Percentiles rank a stretch among this genome's conserved stretches.
These are phyloP conservation scores for Pterocles gutturalis DNA, from an alignment of 2,113 vertebrate species.

Conservation along the genomic window DNA sequence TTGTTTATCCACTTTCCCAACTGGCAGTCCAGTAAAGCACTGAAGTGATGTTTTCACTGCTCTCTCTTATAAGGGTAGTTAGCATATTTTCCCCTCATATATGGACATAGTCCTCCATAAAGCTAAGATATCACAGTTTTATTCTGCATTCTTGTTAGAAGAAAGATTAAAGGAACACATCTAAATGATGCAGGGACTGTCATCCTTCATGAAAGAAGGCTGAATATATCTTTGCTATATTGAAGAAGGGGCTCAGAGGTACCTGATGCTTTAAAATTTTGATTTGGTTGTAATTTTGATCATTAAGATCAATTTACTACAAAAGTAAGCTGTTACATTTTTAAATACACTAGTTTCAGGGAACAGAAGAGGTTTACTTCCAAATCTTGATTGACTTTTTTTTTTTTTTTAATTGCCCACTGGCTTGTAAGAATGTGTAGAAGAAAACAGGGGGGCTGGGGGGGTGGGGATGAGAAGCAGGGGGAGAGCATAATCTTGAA, in stretches of 20 bases:
- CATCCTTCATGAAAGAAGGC: background rate
- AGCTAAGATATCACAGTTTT: background rate
- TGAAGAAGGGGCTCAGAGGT: background rate
- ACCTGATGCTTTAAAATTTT: background rate
- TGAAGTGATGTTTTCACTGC: background rate
- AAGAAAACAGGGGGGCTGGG: background rate
- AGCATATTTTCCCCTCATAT: background rate
- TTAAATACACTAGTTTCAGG: background rate
- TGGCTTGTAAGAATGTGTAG: background rate
- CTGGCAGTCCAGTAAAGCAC: background rate
- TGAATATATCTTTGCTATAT: background rate
- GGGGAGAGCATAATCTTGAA: background rate
- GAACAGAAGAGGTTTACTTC: background rate
- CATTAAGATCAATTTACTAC: background rate
- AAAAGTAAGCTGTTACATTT: background rate
- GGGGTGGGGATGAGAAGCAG: accelerated
- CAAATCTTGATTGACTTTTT: background rate
- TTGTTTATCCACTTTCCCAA: background rate
- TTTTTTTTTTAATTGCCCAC: background rate
- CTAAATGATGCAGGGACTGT: background rate
- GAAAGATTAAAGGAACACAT: background rate
- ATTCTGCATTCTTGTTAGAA: background rate
- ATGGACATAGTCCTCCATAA: background rate
- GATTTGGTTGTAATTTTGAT: background rate
- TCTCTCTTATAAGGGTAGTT: background rate